phyloP scores from a whole-genome alignment of 2,888 invertebrate species.

The Noctuana brunneofusca region DNA sequence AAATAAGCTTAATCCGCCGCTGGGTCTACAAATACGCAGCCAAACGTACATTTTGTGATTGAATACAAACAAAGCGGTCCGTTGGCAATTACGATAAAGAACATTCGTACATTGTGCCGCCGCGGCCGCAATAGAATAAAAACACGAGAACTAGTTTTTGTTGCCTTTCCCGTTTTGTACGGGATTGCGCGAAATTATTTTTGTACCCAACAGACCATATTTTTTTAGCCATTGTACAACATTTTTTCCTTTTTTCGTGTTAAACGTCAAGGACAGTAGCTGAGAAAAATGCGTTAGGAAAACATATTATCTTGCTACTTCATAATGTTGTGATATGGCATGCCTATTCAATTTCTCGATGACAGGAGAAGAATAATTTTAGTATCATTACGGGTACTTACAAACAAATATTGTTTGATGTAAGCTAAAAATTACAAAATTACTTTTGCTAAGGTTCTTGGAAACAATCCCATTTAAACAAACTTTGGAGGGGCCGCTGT shows the following conservation, averaged over 20 bases:
- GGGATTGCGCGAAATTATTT: constrained; percentile 16
- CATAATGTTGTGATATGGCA: too few relatives aligned
- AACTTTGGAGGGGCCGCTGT: constrained; percentile 38
- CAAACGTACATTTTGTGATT: constrained; percentile 52
- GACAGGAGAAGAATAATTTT: too few relatives aligned
- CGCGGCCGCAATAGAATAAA: constrained; percentile 21
- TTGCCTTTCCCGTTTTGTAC: constrained; percentile 15
- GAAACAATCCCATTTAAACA: constrained; percentile 10
- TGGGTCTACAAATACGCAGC: constrained; percentile 39
- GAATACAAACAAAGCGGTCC: constrained; percentile 50
- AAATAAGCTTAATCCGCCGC: constrained; percentile 6
- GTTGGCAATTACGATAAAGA: constrained; percentile 50
- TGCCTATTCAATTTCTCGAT: too few relatives aligned
- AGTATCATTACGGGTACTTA: too few relatives aligned
- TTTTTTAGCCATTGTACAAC: not conserved
- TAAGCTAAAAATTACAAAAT: constrained; percentile 2
- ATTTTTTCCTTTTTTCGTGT: constrained; percentile 1
- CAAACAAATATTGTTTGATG: too few relatives aligned
- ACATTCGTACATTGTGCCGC: constrained; percentile 19
- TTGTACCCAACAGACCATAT: constrained; percentile 11
- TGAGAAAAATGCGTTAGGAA: not conserved
- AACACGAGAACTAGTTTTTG: constrained; percentile 18
- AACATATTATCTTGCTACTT: too few relatives aligned
- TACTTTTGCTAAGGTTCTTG: constrained; percentile 4
- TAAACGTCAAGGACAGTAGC: constrained; percentile 9